Evolutionary conservation across 2,113 vertebrate species (phyloP), one percentile per base, ranked within the genome.

Genomic region (Syngnathoides biaculeatus): DNA sequence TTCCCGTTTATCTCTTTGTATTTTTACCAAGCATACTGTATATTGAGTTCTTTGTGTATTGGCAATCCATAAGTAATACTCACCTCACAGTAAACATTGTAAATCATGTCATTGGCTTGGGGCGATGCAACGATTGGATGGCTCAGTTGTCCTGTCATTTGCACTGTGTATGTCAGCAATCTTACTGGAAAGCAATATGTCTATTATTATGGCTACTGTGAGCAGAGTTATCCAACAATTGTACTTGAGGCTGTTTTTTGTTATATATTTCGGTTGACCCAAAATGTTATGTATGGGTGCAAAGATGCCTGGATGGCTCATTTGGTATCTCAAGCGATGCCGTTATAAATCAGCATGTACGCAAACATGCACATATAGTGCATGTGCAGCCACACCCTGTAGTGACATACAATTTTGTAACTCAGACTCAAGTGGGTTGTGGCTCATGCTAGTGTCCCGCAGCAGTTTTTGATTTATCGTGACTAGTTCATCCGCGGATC

Each of bases 391-490:
- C 81, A 82, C 77, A 6, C 75, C 74, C 30, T 35, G 30, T 35
- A 35, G n/a, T 15, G 59, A 67, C 62, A 74, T 70, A 83, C 73
- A 88, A 74, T 79, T 80, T 60, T 71, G 64, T 62, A 75, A 71
- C 63, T 71, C 67, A 58, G 43, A 79, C 64, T 65, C 27, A 69
- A 56, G 62, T 67, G 72, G 61, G 68, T 66, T 69, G 74, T 67
- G 72, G 68, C 43, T 42, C 30, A 69, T 75, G 75, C 66, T 59
- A 66, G 72, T 72, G 80, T 85, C 81, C 78, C 72, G 80, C 79
- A 72, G 80, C 73, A 42, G 80, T 72, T 59, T 86, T 69, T 86
- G 81, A 91, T 88, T 87, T 86, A 89, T 90, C 59, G 82, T 73
- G 76, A 47, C 73, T 62, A 69, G 74, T 82, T 80, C 79, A 75